A percentile compares a stretch with the other conserved stretches of the same genome.
Conservation (phyloP, 2,888 invertebrate species). For the Laothoe populi region DNA sequence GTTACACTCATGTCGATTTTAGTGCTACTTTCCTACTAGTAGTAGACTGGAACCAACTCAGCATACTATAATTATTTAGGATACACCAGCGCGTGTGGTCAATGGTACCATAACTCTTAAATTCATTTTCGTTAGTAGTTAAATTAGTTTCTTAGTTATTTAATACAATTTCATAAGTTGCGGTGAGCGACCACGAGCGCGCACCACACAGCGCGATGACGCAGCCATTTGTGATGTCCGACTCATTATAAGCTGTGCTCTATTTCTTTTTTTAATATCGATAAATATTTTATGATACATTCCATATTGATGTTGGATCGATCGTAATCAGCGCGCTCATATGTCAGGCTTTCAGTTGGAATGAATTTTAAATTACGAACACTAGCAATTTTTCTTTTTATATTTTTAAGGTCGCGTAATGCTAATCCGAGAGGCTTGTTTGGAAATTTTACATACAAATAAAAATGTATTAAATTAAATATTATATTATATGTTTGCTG, state of each 20-base stretch:
- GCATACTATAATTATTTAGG: too few relatives aligned
- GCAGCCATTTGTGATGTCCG: conserved; percentile 61
- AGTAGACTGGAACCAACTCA: too few relatives aligned
- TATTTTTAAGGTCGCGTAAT: neutral
- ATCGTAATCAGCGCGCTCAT: conserved; percentile 51
- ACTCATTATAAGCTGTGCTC: conserved; percentile 61
- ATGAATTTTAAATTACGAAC: conserved; percentile 21
- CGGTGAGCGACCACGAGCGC: conserved; percentile 52
- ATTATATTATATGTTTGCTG: too few relatives aligned
- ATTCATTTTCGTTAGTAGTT: conserved; percentile 35
- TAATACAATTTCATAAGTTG: conserved; percentile 65
- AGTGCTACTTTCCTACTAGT: too few relatives aligned
- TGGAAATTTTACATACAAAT: neutral
- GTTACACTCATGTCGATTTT: too few relatives aligned
- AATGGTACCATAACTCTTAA: neutral
- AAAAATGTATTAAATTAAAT: neutral
- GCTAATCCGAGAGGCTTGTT: neutral
- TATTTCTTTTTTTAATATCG: conserved; percentile 60
- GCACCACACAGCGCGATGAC: conserved; percentile 68
- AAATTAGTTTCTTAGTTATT: conserved; percentile 56
- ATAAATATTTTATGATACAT: conserved; percentile 69
- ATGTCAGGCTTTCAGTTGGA: conserved; percentile 18
- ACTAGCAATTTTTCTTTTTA: conserved; percentile 9
- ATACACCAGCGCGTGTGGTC: too few relatives aligned
- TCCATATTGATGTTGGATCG: conserved; percentile 54